Base-by-base conservation (phyloP, 2,888 invertebrate species). In the Ophraella communa region DNA sequence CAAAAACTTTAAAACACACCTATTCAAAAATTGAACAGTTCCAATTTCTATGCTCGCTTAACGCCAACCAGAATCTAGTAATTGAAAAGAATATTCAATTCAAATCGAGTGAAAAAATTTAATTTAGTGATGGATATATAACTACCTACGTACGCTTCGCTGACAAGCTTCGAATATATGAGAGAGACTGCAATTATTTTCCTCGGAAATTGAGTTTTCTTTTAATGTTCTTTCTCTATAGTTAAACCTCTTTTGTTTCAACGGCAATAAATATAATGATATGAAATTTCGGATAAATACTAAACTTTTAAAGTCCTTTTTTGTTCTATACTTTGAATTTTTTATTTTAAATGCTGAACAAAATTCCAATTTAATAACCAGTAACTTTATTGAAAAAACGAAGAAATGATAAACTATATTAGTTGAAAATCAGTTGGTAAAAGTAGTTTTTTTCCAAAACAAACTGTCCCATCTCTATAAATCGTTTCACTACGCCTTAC, bases 51-150 rank as follows among this genome's bases (percentile, higher is more conserved):
- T 39, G 5, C 17, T 39, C 17, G 39, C 39, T 17, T n/a, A 39
- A 39, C 17, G 14, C 17, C 59, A 20, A 57, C 60, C 58, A 53
- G 52, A 64, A 68, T 66, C 61, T 65, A 74, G 76, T 77, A 76
- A 77, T 76, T 75, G 76, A 74, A 77, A 59, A 14, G 59, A 59
- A 74, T 76, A 76, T 76, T 74, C 77, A 72, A 73, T 75, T 76
- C 75, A 76, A 76, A 77, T 76, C 77, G 73, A 73, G 71, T 73
- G 74, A 76, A 76, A 76, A 75, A 77, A 77, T 77, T 78, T 75
- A 77, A 77, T 77, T 77, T 74, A 74, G 68, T n/a, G 47, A 47
- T 24, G 47, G 47, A 17, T 39, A 17, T 17, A n/a, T n/a, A n/a
- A n/a, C n/a, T n/a, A n/a, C n/a, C n/a, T n/a, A 39, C 39, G 5